Percentiles rank a stretch among this genome's conserved stretches.
Conservation (phyloP, 2,113 vertebrate genomes). For the Scatophagus argus region DNA sequence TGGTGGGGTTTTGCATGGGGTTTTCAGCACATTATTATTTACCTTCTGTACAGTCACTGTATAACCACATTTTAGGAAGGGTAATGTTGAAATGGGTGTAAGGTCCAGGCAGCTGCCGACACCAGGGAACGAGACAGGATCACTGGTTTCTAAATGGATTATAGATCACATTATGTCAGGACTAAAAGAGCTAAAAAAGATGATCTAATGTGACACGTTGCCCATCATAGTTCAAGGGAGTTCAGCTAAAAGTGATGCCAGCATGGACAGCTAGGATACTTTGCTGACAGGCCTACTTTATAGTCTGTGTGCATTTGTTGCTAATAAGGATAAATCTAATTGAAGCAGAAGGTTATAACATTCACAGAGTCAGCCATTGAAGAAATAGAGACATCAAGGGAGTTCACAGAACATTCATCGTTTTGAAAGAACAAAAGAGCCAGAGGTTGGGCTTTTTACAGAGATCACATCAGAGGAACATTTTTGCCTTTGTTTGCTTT, state of each 20-base stretch:
- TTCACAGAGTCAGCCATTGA: constrained; percentile 1
- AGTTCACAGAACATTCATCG: constrained; percentile 27
- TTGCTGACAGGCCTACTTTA: not conserved
- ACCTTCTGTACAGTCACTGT: not conserved
- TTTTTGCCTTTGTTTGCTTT: constrained; percentile 14
- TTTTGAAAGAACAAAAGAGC: constrained; percentile 1
- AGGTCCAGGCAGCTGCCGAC: not conserved
- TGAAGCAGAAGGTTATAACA: not conserved
- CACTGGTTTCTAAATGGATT: not conserved
- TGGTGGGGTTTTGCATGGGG: constrained; percentile 10
- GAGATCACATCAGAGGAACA: constrained; percentile 35
- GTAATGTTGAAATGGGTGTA: not conserved
- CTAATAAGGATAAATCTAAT: not conserved
- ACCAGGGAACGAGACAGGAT: not conserved
- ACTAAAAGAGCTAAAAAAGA: not conserved
- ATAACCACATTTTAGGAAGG: not conserved
- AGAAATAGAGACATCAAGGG: constrained; percentile 8
- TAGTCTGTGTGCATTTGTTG: not conserved
- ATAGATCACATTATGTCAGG: not conserved
- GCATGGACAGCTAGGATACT: not conserved
- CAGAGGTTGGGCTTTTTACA: constrained; percentile 20
- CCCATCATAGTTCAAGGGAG: not conserved
- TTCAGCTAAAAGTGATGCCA: not conserved
- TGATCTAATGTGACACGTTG: not conserved
- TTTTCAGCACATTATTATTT: constrained; percentile 13